Conservation (phyloP, 2,888 invertebrate genomes). For the Oscheius sp. region DNA sequence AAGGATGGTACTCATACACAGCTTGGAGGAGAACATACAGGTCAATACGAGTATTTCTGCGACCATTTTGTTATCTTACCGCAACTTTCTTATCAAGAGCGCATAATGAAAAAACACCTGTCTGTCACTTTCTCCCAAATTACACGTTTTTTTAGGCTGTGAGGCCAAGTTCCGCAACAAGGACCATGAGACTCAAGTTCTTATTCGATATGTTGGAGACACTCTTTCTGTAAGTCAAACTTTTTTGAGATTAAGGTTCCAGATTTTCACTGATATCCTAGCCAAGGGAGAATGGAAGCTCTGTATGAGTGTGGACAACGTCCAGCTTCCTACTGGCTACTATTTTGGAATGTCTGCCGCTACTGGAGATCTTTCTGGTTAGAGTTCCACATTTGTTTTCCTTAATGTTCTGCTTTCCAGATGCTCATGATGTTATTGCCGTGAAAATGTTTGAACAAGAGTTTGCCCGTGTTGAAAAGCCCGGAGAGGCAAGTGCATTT, state of each 20-base stretch:
- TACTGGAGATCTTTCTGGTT: conserved; percentile 87
- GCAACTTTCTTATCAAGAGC: background rate
- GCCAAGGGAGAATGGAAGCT: conserved; percentile 86
- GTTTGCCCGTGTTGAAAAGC: conserved; percentile 77
- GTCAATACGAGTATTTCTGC: conserved; percentile 12
- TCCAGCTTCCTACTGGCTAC: conserved; percentile 92
- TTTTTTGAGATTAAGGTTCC: conserved; percentile 57
- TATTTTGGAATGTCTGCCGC: conserved; percentile 93
- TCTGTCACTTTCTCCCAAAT: background rate
- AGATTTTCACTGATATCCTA: conserved; percentile 82
- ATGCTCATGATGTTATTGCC: conserved; percentile 93
- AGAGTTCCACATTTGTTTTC: background rate
- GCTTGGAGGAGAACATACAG: conserved; percentile 80
- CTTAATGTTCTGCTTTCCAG: conserved; percentile 77
- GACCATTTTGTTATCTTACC: conserved; percentile 2
- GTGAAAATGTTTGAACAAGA: conserved; percentile 93
- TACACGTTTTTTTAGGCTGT: conserved; percentile 79
- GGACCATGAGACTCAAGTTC: conserved; percentile 89
- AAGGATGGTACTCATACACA: conserved; percentile 97
- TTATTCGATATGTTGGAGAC: conserved; percentile 89
- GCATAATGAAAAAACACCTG: background rate
- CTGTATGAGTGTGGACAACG: conserved; percentile 89
- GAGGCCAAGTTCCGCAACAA: conserved; percentile 91
- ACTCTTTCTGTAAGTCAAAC: conserved; percentile 80
- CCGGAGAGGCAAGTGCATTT: conserved; percentile 53